Evolutionary conservation across 2,113 vertebrate genomes (phyloP).

Genomic region (Cephalopterus ornatus): DNA sequence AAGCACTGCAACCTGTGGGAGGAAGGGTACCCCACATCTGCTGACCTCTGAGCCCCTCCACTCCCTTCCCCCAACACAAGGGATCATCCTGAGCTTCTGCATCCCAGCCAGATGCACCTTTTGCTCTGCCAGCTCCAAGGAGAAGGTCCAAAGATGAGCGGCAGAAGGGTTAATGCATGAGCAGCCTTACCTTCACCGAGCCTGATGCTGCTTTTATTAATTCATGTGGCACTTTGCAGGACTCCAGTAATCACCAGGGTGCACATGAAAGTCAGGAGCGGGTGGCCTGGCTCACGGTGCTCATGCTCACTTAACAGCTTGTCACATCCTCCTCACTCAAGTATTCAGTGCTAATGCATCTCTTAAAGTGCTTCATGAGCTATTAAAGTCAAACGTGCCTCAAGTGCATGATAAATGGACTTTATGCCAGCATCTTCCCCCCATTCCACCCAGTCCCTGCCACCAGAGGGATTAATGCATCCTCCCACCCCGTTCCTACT

Average conservation of each 20-base stretch:
- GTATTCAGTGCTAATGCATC: conserved; percentile 63
- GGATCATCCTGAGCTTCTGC: not conserved
- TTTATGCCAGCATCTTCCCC: not conserved
- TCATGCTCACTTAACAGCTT: conserved; percentile 37
- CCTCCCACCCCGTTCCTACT: not conserved
- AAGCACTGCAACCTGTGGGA: not conserved
- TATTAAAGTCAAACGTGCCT: conserved; percentile 50
- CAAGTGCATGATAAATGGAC: conserved; percentile 51
- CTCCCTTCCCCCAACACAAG: not conserved
- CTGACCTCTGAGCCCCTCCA: not conserved
- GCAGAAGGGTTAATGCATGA: not conserved
- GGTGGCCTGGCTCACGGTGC: not conserved
- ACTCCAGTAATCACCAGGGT: conserved; percentile 16
- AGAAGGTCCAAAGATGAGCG: not conserved
- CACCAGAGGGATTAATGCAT: not conserved
- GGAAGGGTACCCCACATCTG: not conserved
- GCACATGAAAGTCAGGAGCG: not conserved
- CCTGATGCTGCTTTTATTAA: not conserved
- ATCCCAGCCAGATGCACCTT: not conserved
- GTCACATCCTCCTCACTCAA: conserved; percentile 60
- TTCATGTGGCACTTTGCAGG: conserved; percentile 36
- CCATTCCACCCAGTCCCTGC: not conserved
- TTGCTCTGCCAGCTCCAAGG: not conserved
- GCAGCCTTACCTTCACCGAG: not conserved
- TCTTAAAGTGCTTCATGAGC: conserved; percentile 61